Conservation (phyloP, 2,888 invertebrate species). For the Bellardia pandia region DNA sequence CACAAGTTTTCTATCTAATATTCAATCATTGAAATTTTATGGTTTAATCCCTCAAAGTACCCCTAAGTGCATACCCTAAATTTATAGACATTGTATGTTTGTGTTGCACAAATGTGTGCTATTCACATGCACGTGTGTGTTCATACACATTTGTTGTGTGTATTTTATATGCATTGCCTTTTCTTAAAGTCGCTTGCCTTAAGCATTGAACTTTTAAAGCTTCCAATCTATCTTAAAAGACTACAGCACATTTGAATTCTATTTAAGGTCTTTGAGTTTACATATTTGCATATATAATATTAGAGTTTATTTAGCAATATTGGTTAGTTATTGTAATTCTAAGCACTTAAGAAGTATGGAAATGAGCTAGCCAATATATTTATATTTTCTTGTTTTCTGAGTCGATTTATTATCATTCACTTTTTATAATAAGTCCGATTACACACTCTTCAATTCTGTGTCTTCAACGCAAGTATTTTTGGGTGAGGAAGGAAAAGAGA, state of each 20-base stretch:
- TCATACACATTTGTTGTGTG: background rate
- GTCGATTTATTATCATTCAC: no score
- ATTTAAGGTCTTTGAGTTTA: background rate
- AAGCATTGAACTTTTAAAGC: constrained; percentile 42
- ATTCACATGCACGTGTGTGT: background rate
- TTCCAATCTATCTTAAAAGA: constrained; percentile 20
- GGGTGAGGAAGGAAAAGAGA: no score
- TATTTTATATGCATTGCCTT: constrained; percentile 33
- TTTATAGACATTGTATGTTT: background rate
- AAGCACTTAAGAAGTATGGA: no score
- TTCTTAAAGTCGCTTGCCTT: constrained; percentile 44
- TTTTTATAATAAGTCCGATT: no score
- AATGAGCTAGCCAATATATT: no score
- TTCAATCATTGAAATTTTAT: constrained; percentile 74
- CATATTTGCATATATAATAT: background rate
- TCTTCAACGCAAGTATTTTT: no score
- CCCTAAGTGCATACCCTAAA: constrained; percentile 57
- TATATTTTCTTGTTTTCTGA: no score
- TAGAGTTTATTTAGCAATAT: background rate
- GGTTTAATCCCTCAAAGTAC: constrained; percentile 74
- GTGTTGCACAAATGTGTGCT: background rate
- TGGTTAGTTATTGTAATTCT: background rate
- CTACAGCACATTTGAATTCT: constrained; percentile 1
- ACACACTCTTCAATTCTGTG: no score
- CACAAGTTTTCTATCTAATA: constrained; percentile 59